These are phyloP conservation scores for Haemorhous mexicanus DNA, from an alignment of 2,113 vertebrate genomes.

Conservation along the genomic window DNA sequence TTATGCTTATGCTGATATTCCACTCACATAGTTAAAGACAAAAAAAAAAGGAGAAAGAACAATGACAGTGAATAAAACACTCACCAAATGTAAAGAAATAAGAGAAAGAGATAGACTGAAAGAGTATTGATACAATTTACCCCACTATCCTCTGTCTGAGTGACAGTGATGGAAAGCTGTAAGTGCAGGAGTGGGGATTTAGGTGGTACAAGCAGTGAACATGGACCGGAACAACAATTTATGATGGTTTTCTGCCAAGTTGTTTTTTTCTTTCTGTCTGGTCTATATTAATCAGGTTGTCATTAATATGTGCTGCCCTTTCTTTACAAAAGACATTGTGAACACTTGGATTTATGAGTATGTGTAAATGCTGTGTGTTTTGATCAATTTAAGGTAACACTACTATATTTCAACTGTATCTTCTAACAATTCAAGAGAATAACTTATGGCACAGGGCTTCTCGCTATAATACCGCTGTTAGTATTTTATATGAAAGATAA, in stretches of 20 bases:
- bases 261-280: neutral
- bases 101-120: neutral
- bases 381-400: neutral
- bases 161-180: neutral
- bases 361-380: neutral
- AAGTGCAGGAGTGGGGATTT: neutral
- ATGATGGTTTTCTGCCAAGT: neutral
- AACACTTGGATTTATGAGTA: neutral
- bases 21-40: neutral
- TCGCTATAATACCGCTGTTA: neutral
- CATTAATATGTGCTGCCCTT: neutral
- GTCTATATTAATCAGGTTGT: neutral
- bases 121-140: neutral
- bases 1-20: neutral
- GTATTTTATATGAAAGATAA: neutral
- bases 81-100: neutral
- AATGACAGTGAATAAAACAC: neutral
- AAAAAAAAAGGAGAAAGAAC: neutral
- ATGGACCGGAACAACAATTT: neutral
- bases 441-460: neutral
- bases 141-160: neutral
- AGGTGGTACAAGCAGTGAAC: neutral
- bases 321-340: neutral
- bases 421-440: neutral
- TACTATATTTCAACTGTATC: neutral